Percentiles rank a stretch among this genome's conserved stretches.
phyloP scores from a whole-genome alignment of 1,140 invertebrate genomes.

The Zaprionus inermis region DNA sequence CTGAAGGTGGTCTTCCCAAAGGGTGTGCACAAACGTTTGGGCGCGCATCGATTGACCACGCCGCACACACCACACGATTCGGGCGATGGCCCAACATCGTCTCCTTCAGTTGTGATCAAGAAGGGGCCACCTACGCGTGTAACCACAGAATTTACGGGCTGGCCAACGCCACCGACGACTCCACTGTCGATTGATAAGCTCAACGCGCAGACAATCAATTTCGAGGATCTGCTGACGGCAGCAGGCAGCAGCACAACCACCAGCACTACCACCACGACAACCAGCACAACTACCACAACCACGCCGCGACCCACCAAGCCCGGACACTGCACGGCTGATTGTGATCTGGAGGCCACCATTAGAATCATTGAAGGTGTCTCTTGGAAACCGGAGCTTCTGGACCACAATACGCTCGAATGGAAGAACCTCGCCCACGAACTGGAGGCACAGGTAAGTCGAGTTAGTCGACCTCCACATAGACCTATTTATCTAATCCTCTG shows the following conservation, averaged over 20 bases:
- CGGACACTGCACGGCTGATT: constrained; percentile 91
- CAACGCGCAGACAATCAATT: constrained; percentile 87
- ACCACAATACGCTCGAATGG: constrained; percentile 94
- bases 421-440: constrained; percentile 92
- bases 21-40: constrained; percentile 89
- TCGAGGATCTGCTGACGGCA: constrained; percentile 71
- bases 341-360: constrained; percentile 93
- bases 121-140: constrained; percentile 93
- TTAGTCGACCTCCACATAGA: neutral
- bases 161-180: constrained; percentile 93
- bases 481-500: neutral
- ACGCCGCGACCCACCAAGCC: constrained; percentile 91
- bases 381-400: constrained; percentile 93
- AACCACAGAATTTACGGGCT: constrained; percentile 94
- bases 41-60: constrained; percentile 87
- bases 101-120: constrained; percentile 88
- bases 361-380: constrained; percentile 91
- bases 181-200: constrained; percentile 93
- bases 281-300: constrained; percentile 90
- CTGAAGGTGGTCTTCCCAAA: constrained; percentile 92
- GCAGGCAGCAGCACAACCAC: constrained; percentile 84
- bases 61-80: constrained; percentile 77
- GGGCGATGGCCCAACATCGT: constrained; percentile 69
- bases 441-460: constrained; percentile 87
- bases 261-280: constrained; percentile 89